Evolutionary conservation across 2,113 vertebrate genomes (phyloP), one percentile per base, ranked within the genome.

Genomic region (Calonectris borealis): DNA sequence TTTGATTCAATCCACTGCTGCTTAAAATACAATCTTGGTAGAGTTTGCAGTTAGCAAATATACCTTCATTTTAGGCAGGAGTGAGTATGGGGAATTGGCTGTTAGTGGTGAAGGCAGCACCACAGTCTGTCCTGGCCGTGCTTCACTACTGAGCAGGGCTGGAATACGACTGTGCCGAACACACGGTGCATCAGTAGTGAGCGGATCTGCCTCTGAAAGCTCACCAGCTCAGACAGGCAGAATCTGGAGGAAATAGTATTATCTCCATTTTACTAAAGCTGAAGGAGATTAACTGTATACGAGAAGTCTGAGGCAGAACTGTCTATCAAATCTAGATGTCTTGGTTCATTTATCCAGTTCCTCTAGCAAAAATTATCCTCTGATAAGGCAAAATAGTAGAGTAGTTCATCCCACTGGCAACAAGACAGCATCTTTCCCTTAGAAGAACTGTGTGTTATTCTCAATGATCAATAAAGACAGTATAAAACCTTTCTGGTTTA

Each of bases 21-120:
- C 72, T 95, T 84, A 77, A 94, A 96, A 94, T 96, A 92, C 64
- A 86, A 76, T 57, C 58, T 94, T 72, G 40, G 72, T 93, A 9
- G 60, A 52, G 44, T 62, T 49, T 82, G 57, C 64, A 64, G 76
- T 64, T 83, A 69, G 61, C 4, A 81, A 57, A 26, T 0, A 48
- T 4, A 64, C 20, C 38, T 61, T 52, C 4, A 2, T 51, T 91
- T 87, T 2, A 69, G 54, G 40, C 44, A 80, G n/a, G 22, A 54
- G 16, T 12, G 22, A 34, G 34, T 34, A 17, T 42, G 52, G 22
- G 49, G 26, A 34, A 8, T 11, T n/a, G 42, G 11, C 10, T 62
- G 62, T 32, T 36, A 15, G 55, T 9, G 42, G 36, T 18, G 34
- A 29, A 26, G 44, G 34, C 2, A 4, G 34, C 55, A 34, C 13